These are phyloP conservation scores for Psephotus haematonotus DNA, from an alignment of 2,113 vertebrate genomes.

Conservation along the genomic window DNA sequence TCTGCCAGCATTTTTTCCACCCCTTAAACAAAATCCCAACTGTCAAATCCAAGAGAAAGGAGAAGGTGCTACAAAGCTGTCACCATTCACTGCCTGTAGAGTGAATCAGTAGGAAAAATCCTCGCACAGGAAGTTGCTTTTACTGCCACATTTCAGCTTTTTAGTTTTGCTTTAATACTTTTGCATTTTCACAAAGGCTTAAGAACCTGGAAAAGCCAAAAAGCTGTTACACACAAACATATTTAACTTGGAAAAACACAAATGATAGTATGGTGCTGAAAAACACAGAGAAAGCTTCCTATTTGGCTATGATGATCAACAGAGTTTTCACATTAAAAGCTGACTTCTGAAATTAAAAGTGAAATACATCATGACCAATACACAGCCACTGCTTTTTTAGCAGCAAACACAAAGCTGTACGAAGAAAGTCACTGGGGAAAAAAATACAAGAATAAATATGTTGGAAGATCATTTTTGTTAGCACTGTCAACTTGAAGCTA, in stretches of 20 bases:
- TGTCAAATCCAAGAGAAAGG: not conserved
- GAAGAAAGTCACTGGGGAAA: not conserved
- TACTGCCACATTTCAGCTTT: not conserved
- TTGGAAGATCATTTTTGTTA: not conserved
- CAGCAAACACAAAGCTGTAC: not conserved
- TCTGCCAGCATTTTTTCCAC: not conserved
- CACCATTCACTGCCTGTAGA: not conserved
- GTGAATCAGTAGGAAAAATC: not conserved
- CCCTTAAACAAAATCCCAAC: not conserved
- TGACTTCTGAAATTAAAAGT: not conserved
- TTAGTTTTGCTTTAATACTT: not conserved
- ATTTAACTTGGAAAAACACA: not conserved
- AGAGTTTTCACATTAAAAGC: not conserved
- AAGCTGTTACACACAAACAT: not conserved
- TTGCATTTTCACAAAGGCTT: not conserved
- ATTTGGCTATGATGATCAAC: not conserved
- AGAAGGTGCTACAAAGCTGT: not conserved
- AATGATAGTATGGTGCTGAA: not conserved
- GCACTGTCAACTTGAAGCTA: not conserved
- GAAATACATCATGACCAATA: not conserved
- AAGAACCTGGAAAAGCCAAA: not conserved
- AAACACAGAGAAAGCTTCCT: not conserved
- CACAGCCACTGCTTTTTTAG: not conserved
- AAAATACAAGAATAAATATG: not conserved
- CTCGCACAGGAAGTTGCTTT: not conserved